Evolutionary conservation across 2,113 vertebrate species (phyloP).

Genomic region (Ovis aries): ARS-UI_Ramb_v3.0 NC_056055.1:235852501-235853000

Average conservation of each 20-base stretch:
- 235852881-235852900: conserved; percentile 56
- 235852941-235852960: neutral
- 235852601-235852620: accelerated
- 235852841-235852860: conserved; percentile 69
- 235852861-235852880: conserved; percentile 73
- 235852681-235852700: neutral
- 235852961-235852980: neutral
- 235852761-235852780: conserved; percentile 66
- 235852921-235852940: neutral
- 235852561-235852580: neutral
- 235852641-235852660: neutral
- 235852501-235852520: neutral
- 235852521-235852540: neutral
- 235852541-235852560: neutral
- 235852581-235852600: neutral
- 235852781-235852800: conserved; percentile 76
- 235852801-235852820: conserved; percentile 74
- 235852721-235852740: neutral
- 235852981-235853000: neutral
- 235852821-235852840: conserved; percentile 69
- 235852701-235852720: neutral
- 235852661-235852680: neutral
- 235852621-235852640: neutral
- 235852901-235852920: neutral
- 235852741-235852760: neutral